Evolutionary conservation across 2,113 vertebrate species (phyloP).

Genomic region (Anarrhichthys ocellatus): DNA sequence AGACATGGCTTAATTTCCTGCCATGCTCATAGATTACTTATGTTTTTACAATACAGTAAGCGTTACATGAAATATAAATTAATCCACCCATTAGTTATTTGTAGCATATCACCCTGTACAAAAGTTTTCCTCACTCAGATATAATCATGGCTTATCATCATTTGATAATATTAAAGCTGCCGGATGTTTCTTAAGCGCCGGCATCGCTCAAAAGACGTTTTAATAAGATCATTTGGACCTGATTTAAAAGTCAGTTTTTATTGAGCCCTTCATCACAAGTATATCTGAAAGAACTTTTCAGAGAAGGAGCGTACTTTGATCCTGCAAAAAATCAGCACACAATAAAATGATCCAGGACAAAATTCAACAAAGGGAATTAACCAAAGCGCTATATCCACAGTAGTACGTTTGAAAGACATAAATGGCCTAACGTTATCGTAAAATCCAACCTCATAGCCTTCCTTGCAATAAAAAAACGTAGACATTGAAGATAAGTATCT

Average conservation of each 20-base stretch:
- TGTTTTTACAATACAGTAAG: background rate
- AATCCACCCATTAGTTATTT: background rate
- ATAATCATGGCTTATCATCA: background rate
- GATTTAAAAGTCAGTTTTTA: conserved; percentile 22
- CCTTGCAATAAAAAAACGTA: background rate
- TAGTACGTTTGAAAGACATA: background rate
- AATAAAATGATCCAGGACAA: conserved; percentile 17
- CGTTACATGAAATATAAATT: background rate
- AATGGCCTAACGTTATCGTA: background rate
- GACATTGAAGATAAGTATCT: conserved; percentile 1
- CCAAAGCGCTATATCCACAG: background rate
- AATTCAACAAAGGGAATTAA: conserved; percentile 18
- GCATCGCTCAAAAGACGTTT: conserved; percentile 10
- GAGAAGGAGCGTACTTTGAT: conserved; percentile 16
- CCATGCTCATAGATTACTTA: background rate
- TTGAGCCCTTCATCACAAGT: background rate
- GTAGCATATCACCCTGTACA: background rate
- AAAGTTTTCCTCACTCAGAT: background rate
- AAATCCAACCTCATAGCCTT: background rate
- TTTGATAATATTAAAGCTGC: conserved; percentile 3
- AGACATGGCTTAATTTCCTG: conserved; percentile 1
- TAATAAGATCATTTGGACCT: conserved; percentile 11
- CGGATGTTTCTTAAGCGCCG: background rate
- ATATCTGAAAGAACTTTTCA: conserved; percentile 2
- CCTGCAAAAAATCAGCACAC: background rate